A percentile compares a stretch with the other conserved stretches of the same genome.
These are phyloP conservation scores for Neodiprion pinetum DNA, from an alignment of 1,140 invertebrate species.

Conservation along the genomic window DNA sequence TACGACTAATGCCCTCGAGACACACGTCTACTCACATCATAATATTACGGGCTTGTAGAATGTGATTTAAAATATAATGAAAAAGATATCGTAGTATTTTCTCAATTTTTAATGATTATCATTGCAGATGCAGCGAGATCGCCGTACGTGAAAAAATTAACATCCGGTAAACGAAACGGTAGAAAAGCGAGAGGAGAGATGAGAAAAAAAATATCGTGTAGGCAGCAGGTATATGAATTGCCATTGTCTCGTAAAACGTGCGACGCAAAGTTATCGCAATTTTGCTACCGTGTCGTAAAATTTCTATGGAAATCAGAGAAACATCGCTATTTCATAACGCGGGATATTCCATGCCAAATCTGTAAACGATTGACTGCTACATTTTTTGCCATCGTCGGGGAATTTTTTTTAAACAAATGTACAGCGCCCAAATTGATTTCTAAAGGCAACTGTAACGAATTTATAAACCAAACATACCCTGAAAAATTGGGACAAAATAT, in stretches of 20 bases:
- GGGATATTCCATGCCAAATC: no score
- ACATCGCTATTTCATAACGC: no score
- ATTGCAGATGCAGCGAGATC: background rate
- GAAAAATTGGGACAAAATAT: no score
- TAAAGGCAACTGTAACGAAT: no score
- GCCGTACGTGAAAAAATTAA: background rate
- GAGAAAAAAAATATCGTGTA: background rate
- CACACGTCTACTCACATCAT: background rate
- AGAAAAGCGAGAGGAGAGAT: background rate
- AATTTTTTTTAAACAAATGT: no score
- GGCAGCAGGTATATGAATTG: background rate
- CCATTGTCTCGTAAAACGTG: constrained; percentile 1
- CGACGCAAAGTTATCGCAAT: background rate
- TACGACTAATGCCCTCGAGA: background rate
- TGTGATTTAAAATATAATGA: background rate
- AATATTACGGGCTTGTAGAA: background rate
- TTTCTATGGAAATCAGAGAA: no score
- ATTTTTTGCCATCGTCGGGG: no score
- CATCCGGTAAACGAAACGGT: background rate
- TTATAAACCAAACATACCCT: no score
- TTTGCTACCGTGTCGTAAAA: background rate
- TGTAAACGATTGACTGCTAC: no score
- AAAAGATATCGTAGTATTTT: background rate
- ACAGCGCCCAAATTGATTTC: no score
- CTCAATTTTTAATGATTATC: background rate